A percentile compares a stretch with the other conserved stretches of the same genome.
Conservation (phyloP, 2,888 invertebrate species). For the Andricus quercusramuli region DNA sequence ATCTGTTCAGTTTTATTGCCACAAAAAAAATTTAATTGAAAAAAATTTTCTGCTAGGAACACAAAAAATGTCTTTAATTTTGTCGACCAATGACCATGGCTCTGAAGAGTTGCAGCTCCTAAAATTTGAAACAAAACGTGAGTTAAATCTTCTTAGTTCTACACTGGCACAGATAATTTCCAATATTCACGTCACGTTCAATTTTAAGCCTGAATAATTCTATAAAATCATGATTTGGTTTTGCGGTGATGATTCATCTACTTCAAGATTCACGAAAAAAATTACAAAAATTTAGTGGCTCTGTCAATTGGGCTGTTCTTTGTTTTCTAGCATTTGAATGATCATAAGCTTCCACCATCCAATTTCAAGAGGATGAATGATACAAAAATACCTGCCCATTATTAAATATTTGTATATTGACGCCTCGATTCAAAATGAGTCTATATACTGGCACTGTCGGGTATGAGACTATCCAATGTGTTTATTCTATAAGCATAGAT, state of each 20-base stretch:
- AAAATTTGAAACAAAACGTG: background rate
- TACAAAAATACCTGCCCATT: too few relatives aligned
- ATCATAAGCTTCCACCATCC: too few relatives aligned
- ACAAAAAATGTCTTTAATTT: background rate
- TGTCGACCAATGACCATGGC: background rate
- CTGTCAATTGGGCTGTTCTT: too few relatives aligned
- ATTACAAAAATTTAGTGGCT: too few relatives aligned
- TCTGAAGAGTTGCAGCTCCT: background rate
- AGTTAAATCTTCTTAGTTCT: background rate
- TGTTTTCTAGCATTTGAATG: too few relatives aligned
- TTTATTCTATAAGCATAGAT: too few relatives aligned
- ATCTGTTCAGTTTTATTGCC: background rate
- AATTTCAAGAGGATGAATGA: too few relatives aligned
- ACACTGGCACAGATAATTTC: background rate
- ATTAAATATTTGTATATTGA: too few relatives aligned
- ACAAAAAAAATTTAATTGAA: background rate
- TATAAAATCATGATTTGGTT: background rate
- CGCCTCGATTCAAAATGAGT: too few relatives aligned
- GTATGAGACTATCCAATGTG: too few relatives aligned
- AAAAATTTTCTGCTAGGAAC: background rate
- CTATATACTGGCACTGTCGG: too few relatives aligned
- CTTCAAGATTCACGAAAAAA: too few relatives aligned
- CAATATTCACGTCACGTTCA: background rate
- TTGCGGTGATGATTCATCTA: background rate
- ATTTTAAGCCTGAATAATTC: background rate